phyloP scores from a whole-genome alignment of 2,113 vertebrate species.

The Gnathonemus longibarbis region DNA sequence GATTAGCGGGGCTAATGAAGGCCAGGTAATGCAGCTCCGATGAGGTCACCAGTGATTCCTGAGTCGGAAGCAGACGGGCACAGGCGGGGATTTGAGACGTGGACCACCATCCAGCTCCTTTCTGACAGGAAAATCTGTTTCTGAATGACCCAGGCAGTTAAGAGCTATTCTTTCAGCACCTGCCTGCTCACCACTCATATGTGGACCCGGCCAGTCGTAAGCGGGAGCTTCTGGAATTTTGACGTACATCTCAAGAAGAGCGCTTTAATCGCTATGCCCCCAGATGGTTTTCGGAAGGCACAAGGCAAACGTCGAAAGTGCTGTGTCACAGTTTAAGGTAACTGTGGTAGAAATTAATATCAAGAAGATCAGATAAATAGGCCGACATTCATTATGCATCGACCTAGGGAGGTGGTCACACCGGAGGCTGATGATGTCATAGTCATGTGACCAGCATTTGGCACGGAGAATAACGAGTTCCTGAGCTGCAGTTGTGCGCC shows the following conservation, averaged over 20 bases:
- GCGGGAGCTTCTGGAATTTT: background rate
- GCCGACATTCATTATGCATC: background rate
- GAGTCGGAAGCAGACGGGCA: background rate
- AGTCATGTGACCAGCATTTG: slow-evolving; percentile 11
- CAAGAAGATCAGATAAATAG: background rate
- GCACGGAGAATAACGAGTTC: background rate
- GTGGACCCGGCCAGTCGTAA: background rate
- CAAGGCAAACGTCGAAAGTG: background rate
- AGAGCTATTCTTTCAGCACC: background rate
- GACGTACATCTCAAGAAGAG: background rate
- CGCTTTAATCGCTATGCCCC: background rate
- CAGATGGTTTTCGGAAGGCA: background rate
- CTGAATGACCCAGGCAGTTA: background rate
- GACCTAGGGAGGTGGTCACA: background rate
- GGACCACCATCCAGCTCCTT: background rate
- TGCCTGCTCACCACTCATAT: background rate
- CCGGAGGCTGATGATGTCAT: background rate
- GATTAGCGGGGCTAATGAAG: background rate
- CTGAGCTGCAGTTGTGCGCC: background rate
- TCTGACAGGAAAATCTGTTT: background rate
- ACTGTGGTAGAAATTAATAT: background rate
- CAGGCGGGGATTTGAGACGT: background rate
- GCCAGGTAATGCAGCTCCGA: background rate
- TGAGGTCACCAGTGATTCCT: background rate
- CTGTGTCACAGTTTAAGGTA: background rate